Base-by-base conservation (phyloP, 2,113 vertebrate species). In the Osmerus eperlanus region DNA sequence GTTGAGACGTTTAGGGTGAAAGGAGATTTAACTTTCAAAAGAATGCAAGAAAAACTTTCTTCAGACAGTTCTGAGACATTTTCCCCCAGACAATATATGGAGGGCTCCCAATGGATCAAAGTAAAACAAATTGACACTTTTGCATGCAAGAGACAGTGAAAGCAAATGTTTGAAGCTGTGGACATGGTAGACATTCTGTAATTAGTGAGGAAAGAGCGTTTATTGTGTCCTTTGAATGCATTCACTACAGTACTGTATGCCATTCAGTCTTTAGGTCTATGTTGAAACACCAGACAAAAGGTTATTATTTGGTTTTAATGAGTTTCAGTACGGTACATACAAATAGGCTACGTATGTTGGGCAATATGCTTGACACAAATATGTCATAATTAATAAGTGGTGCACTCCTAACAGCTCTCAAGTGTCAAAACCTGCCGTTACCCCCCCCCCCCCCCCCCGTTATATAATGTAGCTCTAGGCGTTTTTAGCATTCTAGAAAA, bases 211-310 rank as follows among this genome's bases (percentile, higher is more conserved):
- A 68, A 19, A 72, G 64, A 81, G 75, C 54, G 58, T 47, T 68
- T 76, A 67, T 71, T 82, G 70, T 76, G 16, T 69, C 19, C 25
- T 66, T 73, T 9, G 32, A 70, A 15, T 78, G 65, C 65, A 67
- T 73, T 79, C 71, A 67, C 19, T 51, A 18, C 19, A 63, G 18
- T 6, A 28, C 70, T 6, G 80, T 87, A 83, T 87, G 74, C 72
- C 81, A 89, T 86, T 89, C 77, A 88, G 52, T 19, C n/a, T 54
- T 84, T 68, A 71, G 74, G 73, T 72, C 23, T 77, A 62, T 70
- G 79, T 71, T 52, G 28, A 77, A 71, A 81, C 63, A 58, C 78
- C 41, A 67, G 81, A 86, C 88, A 89, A 86, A 80, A 70, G 77
- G 66, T 77, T 74, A 69, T 25, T 75, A 68, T 65, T 41, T n/a